Conservation (phyloP, 2,888 invertebrate species). For the Amorpha juglandis region DNA sequence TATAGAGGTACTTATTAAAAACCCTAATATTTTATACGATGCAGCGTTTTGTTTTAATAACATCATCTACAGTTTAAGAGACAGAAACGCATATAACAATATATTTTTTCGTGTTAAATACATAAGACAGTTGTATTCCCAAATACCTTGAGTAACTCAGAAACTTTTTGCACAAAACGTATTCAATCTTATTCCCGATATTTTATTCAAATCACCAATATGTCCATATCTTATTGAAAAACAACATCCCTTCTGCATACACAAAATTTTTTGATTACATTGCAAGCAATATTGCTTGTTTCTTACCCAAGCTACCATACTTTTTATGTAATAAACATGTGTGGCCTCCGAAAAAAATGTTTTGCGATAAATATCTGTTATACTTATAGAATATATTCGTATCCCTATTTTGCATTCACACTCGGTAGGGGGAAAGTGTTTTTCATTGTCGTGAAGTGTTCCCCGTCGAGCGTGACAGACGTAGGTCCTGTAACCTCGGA, state of each 20-base stretch:
- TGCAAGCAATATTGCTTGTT: constrained; percentile 13
- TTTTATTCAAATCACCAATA: constrained; percentile 21
- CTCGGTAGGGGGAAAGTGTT: constrained; percentile 71
- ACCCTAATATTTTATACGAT: too few relatives aligned
- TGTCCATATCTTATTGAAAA: constrained; percentile 6
- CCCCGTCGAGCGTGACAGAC: constrained; percentile 61
- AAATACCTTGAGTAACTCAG: background rate
- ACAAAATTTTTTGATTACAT: background rate
- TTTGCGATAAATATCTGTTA: constrained; percentile 53
- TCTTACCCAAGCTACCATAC: constrained; percentile 22
- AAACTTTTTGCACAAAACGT: constrained; percentile 13
- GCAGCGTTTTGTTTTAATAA: too few relatives aligned
- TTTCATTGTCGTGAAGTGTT: constrained; percentile 69
- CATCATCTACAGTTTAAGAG: too few relatives aligned
- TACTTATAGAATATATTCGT: constrained; percentile 41
- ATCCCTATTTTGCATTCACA: constrained; percentile 72
- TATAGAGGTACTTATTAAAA: too few relatives aligned
- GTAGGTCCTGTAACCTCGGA: constrained; percentile 53
- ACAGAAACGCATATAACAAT: too few relatives aligned
- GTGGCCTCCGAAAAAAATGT: constrained; percentile 49
- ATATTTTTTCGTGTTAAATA: too few relatives aligned
- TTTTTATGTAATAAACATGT: constrained; percentile 58
- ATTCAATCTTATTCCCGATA: constrained; percentile 27
- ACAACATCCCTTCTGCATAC: constrained; percentile 42
- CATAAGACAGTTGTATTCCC: background rate